phyloP scores from a whole-genome alignment of 2,888 invertebrate species.

The Lamellibrachia columna region DNA sequence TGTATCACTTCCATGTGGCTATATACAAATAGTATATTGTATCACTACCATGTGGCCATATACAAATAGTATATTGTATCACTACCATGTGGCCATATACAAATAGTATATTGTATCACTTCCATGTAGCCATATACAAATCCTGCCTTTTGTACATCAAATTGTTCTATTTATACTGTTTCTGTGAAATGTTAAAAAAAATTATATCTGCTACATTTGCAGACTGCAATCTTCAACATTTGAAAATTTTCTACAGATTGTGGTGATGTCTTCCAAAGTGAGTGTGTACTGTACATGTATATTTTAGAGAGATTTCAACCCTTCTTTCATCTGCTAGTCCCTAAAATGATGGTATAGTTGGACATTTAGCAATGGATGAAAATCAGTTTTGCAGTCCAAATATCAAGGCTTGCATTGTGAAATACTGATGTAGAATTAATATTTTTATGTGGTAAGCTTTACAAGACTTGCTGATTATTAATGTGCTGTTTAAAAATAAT shows the following conservation, averaged over 20 bases:
- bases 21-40: not conserved
- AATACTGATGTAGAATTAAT: not conserved
- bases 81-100: not conserved
- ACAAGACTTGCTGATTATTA: not conserved
- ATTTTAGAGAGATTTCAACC: not conserved
- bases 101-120: not conserved
- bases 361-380: not conserved
- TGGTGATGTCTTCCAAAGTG: not conserved
- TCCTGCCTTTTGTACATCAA: conserved; percentile 9
- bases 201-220: not conserved
- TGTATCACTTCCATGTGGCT: not conserved
- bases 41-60: not conserved
- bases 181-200: not conserved
- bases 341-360: not conserved
- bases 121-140: not conserved
- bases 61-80: not conserved
- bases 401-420: not conserved
- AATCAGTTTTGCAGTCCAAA: not conserved
- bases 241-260: not conserved
- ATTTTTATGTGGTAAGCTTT: not conserved
- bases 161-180: not conserved
- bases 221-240: not conserved
- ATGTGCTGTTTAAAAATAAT: not conserved
- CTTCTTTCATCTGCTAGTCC: not conserved
- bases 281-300: not conserved